Percentiles rank a stretch among this genome's conserved stretches.
These are phyloP conservation scores for Nicator chloris DNA, from an alignment of 2,113 vertebrate genomes.

Conservation along the genomic window DNA sequence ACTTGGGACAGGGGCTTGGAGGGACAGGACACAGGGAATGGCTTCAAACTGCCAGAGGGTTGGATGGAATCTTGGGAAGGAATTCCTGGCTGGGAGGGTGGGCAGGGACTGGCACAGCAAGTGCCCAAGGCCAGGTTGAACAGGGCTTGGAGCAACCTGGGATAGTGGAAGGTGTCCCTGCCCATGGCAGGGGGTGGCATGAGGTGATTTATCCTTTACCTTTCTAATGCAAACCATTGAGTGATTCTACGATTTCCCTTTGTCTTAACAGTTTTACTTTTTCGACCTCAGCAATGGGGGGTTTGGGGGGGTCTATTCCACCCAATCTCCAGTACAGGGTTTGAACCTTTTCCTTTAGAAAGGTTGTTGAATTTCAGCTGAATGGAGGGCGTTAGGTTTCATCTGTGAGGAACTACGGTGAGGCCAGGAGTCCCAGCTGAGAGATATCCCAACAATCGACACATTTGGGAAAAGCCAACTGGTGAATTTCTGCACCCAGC, in stretches of 20 bases:
- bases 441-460: not conserved
- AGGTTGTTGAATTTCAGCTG: not conserved
- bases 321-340: not conserved
- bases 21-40: not conserved
- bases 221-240: not conserved
- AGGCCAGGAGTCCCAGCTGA: not conserved
- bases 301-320: not conserved
- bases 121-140: not conserved
- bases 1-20: not conserved
- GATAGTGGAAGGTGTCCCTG: accelerated
- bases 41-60: not conserved
- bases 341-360: not conserved
- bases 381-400: accelerated
- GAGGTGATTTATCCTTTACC: not conserved
- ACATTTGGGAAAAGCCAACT: not conserved
- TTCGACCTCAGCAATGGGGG: not conserved
- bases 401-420: not conserved
- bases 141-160: accelerated
- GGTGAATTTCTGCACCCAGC: not conserved
- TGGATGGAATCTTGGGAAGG: not conserved
- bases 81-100: not conserved
- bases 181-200: not conserved
- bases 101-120: accelerated
- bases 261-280: not conserved
- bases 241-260: not conserved